These are phyloP conservation scores for Eutolmus rufibarbis DNA, from an alignment of 2,888 invertebrate species.

Conservation along the genomic window DNA sequence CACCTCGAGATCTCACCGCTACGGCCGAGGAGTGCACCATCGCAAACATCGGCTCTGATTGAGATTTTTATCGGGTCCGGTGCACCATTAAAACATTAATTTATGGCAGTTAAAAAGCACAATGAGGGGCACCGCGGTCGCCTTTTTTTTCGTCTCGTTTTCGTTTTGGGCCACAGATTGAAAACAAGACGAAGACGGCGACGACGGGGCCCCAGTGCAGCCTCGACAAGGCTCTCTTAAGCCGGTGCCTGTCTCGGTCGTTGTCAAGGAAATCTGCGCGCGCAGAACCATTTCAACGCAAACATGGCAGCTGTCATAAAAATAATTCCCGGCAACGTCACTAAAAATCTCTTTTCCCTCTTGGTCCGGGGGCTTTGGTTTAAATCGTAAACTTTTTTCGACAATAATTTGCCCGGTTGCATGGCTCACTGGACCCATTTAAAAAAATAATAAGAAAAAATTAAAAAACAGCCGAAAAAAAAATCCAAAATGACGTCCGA, in stretches of 20 bases:
- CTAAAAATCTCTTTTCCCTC: constrained; percentile 5
- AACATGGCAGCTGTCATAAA: constrained; percentile 44
- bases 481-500: not conserved
- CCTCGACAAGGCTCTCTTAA: constrained; percentile 19
- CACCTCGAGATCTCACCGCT: not conserved
- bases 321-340: constrained; percentile 39
- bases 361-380: not conserved
- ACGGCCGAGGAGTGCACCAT: not conserved
- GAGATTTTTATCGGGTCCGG: constrained; percentile 25
- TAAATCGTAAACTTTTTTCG: constrained; percentile 6
- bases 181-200: not conserved
- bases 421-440: constrained; percentile 23
- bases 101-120: constrained; percentile 29
- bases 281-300: constrained; percentile 33
- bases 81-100: constrained; percentile 39
- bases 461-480: not conserved
- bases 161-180: not conserved
- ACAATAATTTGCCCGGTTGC: constrained; percentile 19
- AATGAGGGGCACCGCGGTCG: not conserved
- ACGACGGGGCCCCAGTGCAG: not conserved
- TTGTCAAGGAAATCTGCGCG: constrained; percentile 42
- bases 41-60: constrained; percentile 27
- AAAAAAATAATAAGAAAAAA: not conserved
- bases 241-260: constrained; percentile 20
- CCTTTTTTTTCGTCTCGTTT: not conserved